A percentile compares a stretch with the other conserved stretches of the same genome.
Evolutionary conservation across 2,797 vertebrate species (phyloP).

Genomic region (Trachurus trachurus): DNA sequence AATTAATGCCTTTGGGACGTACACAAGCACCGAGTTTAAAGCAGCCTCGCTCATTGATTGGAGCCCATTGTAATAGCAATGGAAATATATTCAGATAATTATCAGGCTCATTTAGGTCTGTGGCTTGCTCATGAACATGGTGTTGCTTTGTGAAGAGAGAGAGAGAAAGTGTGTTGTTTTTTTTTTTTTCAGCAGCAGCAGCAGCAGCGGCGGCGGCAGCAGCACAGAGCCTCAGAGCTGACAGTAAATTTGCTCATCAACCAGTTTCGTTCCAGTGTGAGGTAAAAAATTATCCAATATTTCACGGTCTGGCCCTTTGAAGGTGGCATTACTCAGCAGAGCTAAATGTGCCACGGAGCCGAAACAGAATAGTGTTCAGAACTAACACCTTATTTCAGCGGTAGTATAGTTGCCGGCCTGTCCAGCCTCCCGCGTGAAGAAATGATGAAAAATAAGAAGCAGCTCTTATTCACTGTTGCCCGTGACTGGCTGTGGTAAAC

Average conservation of each 20-base stretch:
- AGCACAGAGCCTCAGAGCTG: slow-evolving; percentile 53
- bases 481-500: not conserved
- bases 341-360: slow-evolving; percentile 38
- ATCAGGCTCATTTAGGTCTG: slow-evolving; percentile 70
- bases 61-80: slow-evolving; percentile 70
- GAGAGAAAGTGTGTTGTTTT: not conserved
- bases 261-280: slow-evolving; percentile 75
- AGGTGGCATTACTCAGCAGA: slow-evolving; percentile 67
- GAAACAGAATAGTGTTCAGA: slow-evolving; percentile 39
- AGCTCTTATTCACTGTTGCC: not conserved
- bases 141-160: slow-evolving; percentile 41
- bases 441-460: slow-evolving; percentile 18
- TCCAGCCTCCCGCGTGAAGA: slow-evolving; percentile 18
- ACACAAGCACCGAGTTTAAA: slow-evolving; percentile 49
- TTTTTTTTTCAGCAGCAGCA: slow-evolving; percentile 19
- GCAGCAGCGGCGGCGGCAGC: not conserved
- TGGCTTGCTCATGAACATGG: slow-evolving; percentile 46
- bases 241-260: slow-evolving; percentile 79
- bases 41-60: slow-evolving; percentile 69
- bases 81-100: slow-evolving; percentile 81
- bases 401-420: slow-evolving; percentile 1
- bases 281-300: slow-evolving; percentile 75
- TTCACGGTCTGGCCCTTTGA: slow-evolving; percentile 77
- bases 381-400: slow-evolving; percentile 26
- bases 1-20: slow-evolving; percentile 73